Percentiles rank a stretch among this genome's conserved stretches.
These are phyloP conservation scores for Semnornis frantzii DNA, from an alignment of 2,113 vertebrate genomes.

Conservation along the genomic window DNA sequence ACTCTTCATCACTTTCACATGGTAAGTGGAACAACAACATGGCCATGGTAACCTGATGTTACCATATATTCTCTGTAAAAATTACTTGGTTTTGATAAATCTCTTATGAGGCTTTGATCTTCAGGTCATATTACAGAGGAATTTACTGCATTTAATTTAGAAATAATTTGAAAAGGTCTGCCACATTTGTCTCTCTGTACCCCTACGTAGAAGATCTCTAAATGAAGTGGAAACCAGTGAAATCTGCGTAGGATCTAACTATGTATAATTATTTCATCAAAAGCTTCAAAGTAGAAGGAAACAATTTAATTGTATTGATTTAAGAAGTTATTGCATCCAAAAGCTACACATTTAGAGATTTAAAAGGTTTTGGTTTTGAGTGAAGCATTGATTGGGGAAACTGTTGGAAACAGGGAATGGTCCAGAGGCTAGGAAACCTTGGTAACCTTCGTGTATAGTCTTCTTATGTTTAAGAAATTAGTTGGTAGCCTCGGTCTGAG, in stretches of 20 bases:
- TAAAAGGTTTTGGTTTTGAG: neutral
- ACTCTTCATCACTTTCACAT: slow-evolving; percentile 18
- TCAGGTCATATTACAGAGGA: slow-evolving; percentile 24
- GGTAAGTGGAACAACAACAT: neutral
- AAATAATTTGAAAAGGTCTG: slow-evolving; percentile 33
- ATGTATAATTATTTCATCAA: neutral
- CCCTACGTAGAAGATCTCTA: neutral
- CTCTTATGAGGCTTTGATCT: slow-evolving; percentile 61
- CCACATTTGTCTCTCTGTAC: neutral
- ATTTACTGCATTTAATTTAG: slow-evolving; percentile 59
- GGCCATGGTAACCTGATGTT: neutral
- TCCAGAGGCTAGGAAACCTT: neutral
- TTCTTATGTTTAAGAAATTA: neutral
- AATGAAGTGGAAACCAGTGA: neutral
- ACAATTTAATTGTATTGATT: neutral
- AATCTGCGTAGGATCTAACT: neutral
- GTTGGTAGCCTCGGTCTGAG: neutral
- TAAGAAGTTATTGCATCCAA: neutral
- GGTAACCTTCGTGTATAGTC: neutral
- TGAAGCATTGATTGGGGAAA: neutral
- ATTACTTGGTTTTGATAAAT: slow-evolving; percentile 52
- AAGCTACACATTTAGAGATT: neutral
- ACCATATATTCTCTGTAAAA: slow-evolving; percentile 12
- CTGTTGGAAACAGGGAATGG: neutral
- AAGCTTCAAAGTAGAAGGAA: neutral